A percentile compares a stretch with the other conserved stretches of the same genome.
phyloP scores from a whole-genome alignment of 2,113 vertebrate genomes.

The Sisor rabdophorus region DNA sequence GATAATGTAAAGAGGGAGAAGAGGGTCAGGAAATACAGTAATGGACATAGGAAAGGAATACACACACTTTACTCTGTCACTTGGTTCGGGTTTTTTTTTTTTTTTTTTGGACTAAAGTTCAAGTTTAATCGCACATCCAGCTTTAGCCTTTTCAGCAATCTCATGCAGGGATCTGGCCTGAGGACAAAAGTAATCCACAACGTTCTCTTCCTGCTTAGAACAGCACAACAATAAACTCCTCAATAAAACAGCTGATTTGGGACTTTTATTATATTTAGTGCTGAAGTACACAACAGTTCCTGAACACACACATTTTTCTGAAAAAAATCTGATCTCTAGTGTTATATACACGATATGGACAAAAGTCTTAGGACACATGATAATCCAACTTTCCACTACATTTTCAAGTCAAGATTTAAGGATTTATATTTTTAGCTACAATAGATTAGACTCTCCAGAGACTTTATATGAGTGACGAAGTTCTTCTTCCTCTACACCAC shows the following conservation, averaged over 20 bases:
- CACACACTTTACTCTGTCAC: too few relatives aligned
- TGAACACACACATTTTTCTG: neutral
- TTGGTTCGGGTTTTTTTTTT: too few relatives aligned
- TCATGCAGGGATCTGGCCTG: neutral
- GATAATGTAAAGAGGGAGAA: constrained; percentile 15
- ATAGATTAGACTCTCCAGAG: too few relatives aligned
- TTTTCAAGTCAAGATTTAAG: too few relatives aligned
- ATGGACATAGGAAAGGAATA: too few relatives aligned
- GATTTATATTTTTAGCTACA: too few relatives aligned
- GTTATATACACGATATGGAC: too few relatives aligned
- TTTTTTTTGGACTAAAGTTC: neutral
- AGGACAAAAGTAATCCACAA: neutral
- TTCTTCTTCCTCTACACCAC: too few relatives aligned
- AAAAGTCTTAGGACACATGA: too few relatives aligned
- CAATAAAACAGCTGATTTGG: neutral
- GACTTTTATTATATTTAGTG: neutral
- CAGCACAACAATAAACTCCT: neutral
- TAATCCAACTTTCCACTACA: too few relatives aligned
- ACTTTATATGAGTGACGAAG: too few relatives aligned
- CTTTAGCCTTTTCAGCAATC: constrained; percentile 4
- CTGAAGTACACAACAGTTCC: neutral
- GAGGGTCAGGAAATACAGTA: neutral
- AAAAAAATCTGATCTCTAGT: too few relatives aligned
- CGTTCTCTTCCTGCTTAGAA: constrained; percentile 2
- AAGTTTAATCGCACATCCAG: neutral